Evolutionary conservation across 1,140 invertebrate genomes (phyloP), one percentile per base, ranked within the genome.

Genomic region (Drosophila sp.): DNA sequence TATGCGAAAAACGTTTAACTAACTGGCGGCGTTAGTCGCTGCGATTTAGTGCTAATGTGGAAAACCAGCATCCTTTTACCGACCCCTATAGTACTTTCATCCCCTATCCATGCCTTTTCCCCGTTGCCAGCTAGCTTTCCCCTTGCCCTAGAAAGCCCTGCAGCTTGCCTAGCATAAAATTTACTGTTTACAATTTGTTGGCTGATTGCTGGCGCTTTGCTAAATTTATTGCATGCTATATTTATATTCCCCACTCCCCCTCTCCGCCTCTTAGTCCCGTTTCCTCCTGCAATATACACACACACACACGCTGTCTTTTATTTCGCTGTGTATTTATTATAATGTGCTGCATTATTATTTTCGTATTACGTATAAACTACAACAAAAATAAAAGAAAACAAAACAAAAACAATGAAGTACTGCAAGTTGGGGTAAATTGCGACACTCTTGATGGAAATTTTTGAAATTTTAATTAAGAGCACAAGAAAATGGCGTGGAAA

Each of bases 161-260:
- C 48, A 67, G 57, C 57, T 56, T 43, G 64, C 38, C 63, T 82
- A 64, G 56, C 70, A 36, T 67, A 48, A 73, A 86, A 87, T 87
- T 87, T 87, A 87, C 72, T 89, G 82, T 87, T 87, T 87, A 87
- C 82, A 87, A 87, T 87, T 87, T 87, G 82, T 87, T 87, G 79
- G 63, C 82, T 87, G 82, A 89, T 89, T 82, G 83, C 82, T 82
- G 80, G 81, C 83, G 83, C 83, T 87, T 76, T 82, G 41, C 67
- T 69, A 82, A 87, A 87, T 87, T 87, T 87, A 89, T 87, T 71
- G 76, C 79, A 56, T 50, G 83, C 82, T 50, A 78, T 87, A 86
- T 78, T 71, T 89, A 87, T 81, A 53, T 71, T 54, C 11, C 45
- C 11, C 45, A 9, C 7, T 13, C 34, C 34, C 27, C 1, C 7